Base-by-base conservation (phyloP, 2,888 invertebrate species). In the Nomada hirtipes region DNA sequence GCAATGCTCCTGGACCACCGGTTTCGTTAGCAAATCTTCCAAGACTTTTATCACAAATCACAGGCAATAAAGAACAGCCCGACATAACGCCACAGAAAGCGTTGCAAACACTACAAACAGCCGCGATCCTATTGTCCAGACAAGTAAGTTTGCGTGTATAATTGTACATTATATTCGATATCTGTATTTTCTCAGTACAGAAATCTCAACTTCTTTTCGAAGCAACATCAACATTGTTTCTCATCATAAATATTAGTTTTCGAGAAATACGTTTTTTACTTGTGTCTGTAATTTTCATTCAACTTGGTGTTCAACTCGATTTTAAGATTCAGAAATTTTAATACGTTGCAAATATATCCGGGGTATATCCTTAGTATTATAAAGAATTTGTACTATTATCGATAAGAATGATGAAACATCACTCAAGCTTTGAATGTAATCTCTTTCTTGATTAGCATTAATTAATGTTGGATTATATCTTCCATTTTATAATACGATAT, bases 81-180 rank as follows among this genome's bases (percentile, higher is more conserved):
- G 95, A 95, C 77, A 93, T 95, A 74, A 94, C 95, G 70, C 94
- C 95, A 57, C 95, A 95, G 82, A 95, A 95, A 89, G 94, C 95
- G 75, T 91, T 95, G 79, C 95, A 95, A 91, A 95, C 95, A 60
- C 93, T 95, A 84, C 95, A 95, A 89, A 94, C 92, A 69, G 93
- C 93, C 65, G 93, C 93, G 53, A 91, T 93, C 61, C 89, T 93
- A 79, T 85, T 94, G 50, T 93, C 93, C 53, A 91, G 93, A 92
- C 93, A 94, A 91, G 93, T 94, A 89, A 89, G 90, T 79, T 15
- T 26, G 50, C 59, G 36, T 55, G 47, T 63, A 20, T 52, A 55
- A 42, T 36, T 36, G 36, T 36, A 36, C 7, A 36, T 36, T 36
- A 36, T 36, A 7, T 36, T 36, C 0, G 7, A 36, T 36, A 36